Evolutionary conservation across 1,140 invertebrate genomes (phyloP), one percentile per base, ranked within the genome.

Genomic region (Mercenaria mercenaria): DNA sequence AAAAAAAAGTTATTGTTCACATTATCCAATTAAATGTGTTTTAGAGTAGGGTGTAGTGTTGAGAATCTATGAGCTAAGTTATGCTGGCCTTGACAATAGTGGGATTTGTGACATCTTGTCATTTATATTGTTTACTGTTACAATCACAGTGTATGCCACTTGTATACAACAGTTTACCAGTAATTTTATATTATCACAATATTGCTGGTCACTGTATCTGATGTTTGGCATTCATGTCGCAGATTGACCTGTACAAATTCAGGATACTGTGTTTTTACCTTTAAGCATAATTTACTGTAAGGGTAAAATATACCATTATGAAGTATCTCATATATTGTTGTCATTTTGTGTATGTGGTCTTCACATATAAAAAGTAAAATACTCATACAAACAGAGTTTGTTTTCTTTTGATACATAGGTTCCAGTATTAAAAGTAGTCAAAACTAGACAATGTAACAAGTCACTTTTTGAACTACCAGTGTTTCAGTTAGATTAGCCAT

Each of bases 311-410:
- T 4, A 41, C 20, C 67, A 72, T 72, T 67, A 32, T 67, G 26
- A 72, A 26, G 11, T 72, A 72, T 39, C 18, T 72, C 67, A 11
- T 29, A 72, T 39, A 29, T 64, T 64, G 67, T 72, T 72, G 67
- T 72, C 67, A 72, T 72, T 39, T 72, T 72, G 67, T 72, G 67
- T 72, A 72, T 72, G 67, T 72, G 67, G 67, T 72, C 67, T 72
- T 72, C 67, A 72, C 67, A 72, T 72, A 72, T 72, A 39, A 72
- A 72, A 72, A 72, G 39, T 39, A 39, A 72, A 72, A 72, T 72
- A 72, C 67, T 72, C 67, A 72, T 72, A n/a, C 26, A 26, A 59
- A 59, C 20, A 59, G 20, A 13, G 18, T 20, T 59, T 59, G 56
- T 59, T 59, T n/a, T n/a, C n/a, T n/a, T n/a, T n/a, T n/a, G n/a